Base-by-base conservation (phyloP, 2,113 vertebrate genomes). In the Henicopernis longicauda region DNA sequence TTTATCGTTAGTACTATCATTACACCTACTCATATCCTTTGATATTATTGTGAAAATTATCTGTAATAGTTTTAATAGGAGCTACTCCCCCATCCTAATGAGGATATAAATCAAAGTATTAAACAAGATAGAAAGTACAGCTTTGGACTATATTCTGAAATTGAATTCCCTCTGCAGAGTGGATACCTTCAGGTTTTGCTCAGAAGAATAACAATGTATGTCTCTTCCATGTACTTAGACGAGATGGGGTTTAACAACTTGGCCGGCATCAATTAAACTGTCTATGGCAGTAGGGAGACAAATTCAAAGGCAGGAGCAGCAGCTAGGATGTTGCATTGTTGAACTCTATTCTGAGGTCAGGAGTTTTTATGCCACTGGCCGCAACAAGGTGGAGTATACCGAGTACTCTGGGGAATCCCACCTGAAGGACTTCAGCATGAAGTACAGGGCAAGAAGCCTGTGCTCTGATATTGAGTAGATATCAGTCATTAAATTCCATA, bases 41-140 rank as follows among this genome's bases (percentile, higher is more conserved):
- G 89, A 88, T 90, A 97, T 96, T 91, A 95, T 94, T 96, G 89
- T 55, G 15, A 96, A 97, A 96, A 97, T 97, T 94, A 94, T 85
- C 66, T 89, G 61, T 96, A 97, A 97, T 94, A 63, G 91, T 91
- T 97, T 97, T 95, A 97, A 97, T 95, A 93, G 87, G 52, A 94
- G 85, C 84, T 91, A 58, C 87, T 97, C 81, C 87, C 36, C 80
- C 38, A 69, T 91, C 66, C 45, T 96, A 96, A 97, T 97, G 77
- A 92, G 82, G 47, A 76, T 84, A 94, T 96, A 95, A 97, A 97
- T 97, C 93, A 95, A 96, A 95, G 55, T 89, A 77, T 93, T 97
- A 87, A 96, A 89, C 69, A 81, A 15, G 38, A 61, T 55, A 59
- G 72, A 96, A 97, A 95, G 52, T 82, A 89, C 76, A 70, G 36